Percentiles rank a stretch among this genome's conserved stretches.
These are phyloP conservation scores for Lapara coniferarum DNA, from an alignment of 2,888 invertebrate genomes.

Conservation along the genomic window DNA sequence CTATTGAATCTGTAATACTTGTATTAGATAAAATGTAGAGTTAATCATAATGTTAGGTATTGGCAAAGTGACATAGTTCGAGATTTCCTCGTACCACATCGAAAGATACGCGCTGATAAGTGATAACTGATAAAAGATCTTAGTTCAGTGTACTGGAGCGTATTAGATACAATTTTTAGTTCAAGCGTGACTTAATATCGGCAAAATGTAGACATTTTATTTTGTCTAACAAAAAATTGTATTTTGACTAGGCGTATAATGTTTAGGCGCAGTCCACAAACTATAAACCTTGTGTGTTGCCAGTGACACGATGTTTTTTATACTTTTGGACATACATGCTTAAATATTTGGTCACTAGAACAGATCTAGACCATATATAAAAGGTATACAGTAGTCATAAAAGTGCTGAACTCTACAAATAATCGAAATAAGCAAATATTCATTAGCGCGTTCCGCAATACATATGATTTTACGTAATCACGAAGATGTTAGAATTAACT, in stretches of 20 bases:
- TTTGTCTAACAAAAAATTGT: too few relatives aligned
- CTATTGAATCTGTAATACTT: too few relatives aligned
- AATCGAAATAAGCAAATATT: not conserved
- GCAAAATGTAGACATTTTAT: not conserved
- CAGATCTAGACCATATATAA: too few relatives aligned
- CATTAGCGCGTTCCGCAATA: not conserved
- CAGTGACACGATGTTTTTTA: too few relatives aligned
- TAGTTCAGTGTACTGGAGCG: constrained; percentile 32
- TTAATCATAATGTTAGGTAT: constrained; percentile 42
- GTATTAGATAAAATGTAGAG: not conserved
- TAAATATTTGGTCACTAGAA: too few relatives aligned
- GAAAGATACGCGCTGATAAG: constrained; percentile 36
- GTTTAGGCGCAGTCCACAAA: too few relatives aligned
- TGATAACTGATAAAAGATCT: constrained; percentile 34
- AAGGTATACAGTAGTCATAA: too few relatives aligned
- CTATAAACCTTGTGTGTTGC: too few relatives aligned
- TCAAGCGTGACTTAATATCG: not conserved
- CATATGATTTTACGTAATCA: not conserved
- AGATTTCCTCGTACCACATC: constrained; percentile 26
- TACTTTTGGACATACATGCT: too few relatives aligned
- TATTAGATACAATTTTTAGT: not conserved
- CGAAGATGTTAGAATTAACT: constrained; percentile 18
- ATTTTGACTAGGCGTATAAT: too few relatives aligned
- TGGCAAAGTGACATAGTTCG: constrained; percentile 39
- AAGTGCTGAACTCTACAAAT: not conserved